These are phyloP conservation scores for Physeter macrocephalus DNA, from an alignment of 2,113 vertebrate species.

Conservation along the genomic window DNA sequence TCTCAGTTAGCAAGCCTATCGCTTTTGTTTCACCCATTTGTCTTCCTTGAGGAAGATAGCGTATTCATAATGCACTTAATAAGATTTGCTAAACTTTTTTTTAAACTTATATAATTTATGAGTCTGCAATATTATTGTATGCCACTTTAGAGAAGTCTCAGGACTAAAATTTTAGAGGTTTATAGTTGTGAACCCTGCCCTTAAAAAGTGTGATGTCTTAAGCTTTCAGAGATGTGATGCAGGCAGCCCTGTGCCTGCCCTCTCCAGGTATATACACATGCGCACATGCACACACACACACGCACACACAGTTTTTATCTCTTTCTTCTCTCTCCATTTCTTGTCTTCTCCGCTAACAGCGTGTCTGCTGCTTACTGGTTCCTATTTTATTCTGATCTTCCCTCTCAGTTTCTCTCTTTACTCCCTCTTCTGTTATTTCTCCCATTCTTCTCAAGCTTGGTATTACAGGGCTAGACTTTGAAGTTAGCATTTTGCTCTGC, in stretches of 20 bases:
- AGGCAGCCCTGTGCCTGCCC: background rate
- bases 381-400: background rate
- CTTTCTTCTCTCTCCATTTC: background rate
- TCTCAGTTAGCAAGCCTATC: background rate
- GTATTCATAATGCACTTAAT: background rate
- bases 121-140: background rate
- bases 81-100: background rate
- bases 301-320: background rate
- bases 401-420: background rate
- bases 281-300: rapidly evolving
- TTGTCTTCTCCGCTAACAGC: background rate
- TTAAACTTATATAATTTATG: background rate
- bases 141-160: background rate
- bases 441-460: background rate
- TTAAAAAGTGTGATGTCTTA: background rate
- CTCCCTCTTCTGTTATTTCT: background rate
- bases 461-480: background rate
- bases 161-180: background rate
- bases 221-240: background rate
- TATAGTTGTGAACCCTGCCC: background rate
- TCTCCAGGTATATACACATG: rapidly evolving
- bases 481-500: background rate
- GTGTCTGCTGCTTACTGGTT: background rate
- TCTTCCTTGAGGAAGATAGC: background rate
- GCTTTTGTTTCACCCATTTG: background rate